Evolutionary conservation across 1,140 invertebrate genomes (phyloP).

Genomic region (Drosophila lacteicornis): DNA sequence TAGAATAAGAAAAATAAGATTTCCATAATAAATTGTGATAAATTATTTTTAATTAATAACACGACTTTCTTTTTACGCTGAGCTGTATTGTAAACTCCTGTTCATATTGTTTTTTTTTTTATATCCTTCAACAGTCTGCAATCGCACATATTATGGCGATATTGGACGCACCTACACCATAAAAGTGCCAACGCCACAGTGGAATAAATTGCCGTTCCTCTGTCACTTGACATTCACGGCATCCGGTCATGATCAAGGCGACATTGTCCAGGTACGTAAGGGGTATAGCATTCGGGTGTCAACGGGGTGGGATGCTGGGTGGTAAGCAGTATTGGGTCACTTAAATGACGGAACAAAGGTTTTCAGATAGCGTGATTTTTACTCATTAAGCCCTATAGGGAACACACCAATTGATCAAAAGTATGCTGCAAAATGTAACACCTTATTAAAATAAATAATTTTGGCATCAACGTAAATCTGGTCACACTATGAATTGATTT

Average conservation of each 20-base stretch:
- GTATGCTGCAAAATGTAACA: no score
- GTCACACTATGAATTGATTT: no score
- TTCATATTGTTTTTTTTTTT: conserved; percentile 13
- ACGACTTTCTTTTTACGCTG: not conserved
- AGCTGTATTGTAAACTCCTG: not conserved
- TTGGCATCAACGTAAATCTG: no score
- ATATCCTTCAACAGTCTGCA: conserved; percentile 87
- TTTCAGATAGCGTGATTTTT: no score
- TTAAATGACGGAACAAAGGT: no score
- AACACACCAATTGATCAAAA: no score
- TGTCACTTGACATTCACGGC: conserved; percentile 96
- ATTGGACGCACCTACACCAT: conserved; percentile 92
- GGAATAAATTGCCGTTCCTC: conserved; percentile 91
- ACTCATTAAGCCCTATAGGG: no score
- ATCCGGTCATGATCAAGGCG: conserved; percentile 92
- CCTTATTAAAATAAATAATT: no score
- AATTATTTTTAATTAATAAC: no score
- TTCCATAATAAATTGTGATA: not conserved
- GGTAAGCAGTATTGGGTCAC: not conserved
- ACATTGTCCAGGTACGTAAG: conserved; percentile 90
- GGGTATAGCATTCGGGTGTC: not conserved
- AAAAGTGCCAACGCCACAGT: conserved; percentile 88
- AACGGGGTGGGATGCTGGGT: not conserved
- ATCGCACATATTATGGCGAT: conserved; percentile 95
- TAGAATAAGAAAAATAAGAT: not conserved